Percentiles rank a stretch among this genome's conserved stretches.
These are phyloP conservation scores for Poeciliopsis occidentalis DNA, from an alignment of 2,113 vertebrate species.

Conservation along the genomic window DNA sequence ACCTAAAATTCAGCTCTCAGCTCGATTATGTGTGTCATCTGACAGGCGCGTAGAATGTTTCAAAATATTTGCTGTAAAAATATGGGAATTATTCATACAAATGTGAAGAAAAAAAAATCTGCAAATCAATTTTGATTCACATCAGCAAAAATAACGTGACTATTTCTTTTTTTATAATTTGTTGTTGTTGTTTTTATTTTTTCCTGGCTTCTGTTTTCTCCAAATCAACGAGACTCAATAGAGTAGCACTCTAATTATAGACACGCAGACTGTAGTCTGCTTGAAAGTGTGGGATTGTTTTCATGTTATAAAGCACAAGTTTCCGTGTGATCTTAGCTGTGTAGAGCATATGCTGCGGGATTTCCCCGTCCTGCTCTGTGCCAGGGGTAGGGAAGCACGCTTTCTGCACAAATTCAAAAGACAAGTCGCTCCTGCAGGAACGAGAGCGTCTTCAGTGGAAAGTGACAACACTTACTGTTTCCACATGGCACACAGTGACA, in stretches of 20 bases:
- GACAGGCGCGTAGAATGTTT: not conserved
- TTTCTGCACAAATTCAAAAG: conserved; percentile 43
- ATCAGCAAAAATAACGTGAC: not conserved
- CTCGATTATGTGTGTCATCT: not conserved
- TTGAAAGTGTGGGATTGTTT: conserved; percentile 28
- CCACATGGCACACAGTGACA: conserved; percentile 38
- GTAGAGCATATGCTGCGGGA: conserved; percentile 58
- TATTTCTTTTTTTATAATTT: not conserved
- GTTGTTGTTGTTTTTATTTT: not conserved
- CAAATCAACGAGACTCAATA: conserved; percentile 1
- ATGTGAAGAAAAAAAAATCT: not conserved
- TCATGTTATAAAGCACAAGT: conserved; percentile 48
- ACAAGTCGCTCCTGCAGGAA: conserved; percentile 32
- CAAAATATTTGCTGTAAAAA: not conserved
- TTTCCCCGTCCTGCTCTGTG: conserved; percentile 52
- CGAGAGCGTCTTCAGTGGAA: conserved; percentile 22
- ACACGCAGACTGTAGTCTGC: not conserved
- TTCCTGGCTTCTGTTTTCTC: not conserved
- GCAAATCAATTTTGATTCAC: not conserved
- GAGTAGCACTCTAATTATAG: conserved; percentile 1
- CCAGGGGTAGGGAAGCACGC: conserved; percentile 36
- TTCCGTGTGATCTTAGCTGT: conserved; percentile 58
- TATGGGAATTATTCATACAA: not conserved
- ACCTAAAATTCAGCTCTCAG: conserved; percentile 19
- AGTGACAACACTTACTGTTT: conserved; percentile 23